Evolutionary conservation across 2,113 vertebrate species (phyloP).

Genomic region (Seriola rivoliana): DNA sequence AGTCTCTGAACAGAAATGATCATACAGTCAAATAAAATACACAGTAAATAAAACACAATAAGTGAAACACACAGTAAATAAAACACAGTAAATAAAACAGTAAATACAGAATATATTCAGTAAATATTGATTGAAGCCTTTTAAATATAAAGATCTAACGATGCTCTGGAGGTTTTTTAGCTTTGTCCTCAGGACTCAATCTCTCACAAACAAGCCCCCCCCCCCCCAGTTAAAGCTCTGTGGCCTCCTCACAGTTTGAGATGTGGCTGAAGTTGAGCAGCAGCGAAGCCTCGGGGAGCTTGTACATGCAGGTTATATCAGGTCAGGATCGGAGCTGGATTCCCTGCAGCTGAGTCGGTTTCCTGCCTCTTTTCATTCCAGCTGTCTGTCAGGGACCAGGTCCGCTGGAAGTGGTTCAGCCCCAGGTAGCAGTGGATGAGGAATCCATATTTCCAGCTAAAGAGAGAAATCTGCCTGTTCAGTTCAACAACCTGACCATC

Average conservation of each 20-base stretch:
- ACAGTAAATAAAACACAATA: too few relatives aligned
- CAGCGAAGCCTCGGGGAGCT: not conserved
- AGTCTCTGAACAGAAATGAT: not conserved
- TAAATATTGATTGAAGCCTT: constrained; percentile 19
- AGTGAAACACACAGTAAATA: not conserved
- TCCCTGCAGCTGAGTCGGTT: constrained; percentile 54
- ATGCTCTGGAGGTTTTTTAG: constrained; percentile 42
- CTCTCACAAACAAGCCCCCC: constrained; percentile 45
- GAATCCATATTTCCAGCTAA: constrained; percentile 66
- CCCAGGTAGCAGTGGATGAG: constrained; percentile 47
- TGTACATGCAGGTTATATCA: constrained; percentile 50
- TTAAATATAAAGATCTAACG: constrained; percentile 8
- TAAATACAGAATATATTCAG: not conserved
- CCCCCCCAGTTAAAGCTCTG: constrained; percentile 9
- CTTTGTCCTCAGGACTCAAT: constrained; percentile 25
- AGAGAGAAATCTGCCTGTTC: constrained; percentile 46
- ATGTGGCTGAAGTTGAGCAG: constrained; percentile 39
- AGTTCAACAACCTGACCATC: constrained; percentile 23
- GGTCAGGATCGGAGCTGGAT: constrained; percentile 60
- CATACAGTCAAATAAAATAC: not conserved
- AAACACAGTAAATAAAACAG: not conserved
- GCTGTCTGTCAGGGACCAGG: constrained; percentile 17
- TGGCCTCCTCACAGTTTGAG: constrained; percentile 33
- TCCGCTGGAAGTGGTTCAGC: constrained; percentile 63
- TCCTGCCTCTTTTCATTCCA: constrained; percentile 57